phyloP scores from a whole-genome alignment of 2,888 invertebrate species.

The Rotaria sp. region DNA sequence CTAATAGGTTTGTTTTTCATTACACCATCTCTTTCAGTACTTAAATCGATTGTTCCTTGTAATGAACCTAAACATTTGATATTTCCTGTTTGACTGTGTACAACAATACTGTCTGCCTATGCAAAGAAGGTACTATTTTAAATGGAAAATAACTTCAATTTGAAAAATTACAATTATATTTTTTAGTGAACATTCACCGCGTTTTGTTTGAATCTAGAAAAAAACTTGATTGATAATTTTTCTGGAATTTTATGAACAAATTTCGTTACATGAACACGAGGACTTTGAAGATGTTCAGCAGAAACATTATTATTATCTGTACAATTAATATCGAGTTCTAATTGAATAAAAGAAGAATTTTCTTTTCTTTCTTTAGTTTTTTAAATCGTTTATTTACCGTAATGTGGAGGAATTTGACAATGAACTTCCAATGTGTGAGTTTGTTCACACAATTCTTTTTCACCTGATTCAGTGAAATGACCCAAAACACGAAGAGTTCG shows the following conservation, averaged over 20 bases:
- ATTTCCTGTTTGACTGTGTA: conserved; percentile 2
- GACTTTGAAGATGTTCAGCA: background rate
- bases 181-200: background rate
- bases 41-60: background rate
- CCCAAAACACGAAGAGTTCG: background rate
- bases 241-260: too few species aligned
- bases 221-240: too few species aligned
- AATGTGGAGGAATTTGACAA: background rate
- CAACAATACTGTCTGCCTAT: conserved; percentile 9
- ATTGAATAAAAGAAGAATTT: background rate
- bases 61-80: background rate
- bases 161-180: background rate
- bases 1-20: background rate
- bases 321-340: background rate
- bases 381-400: background rate
- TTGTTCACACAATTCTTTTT: background rate
- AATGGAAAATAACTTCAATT: too few species aligned
- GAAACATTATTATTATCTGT: conserved; percentile 5
- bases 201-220: background rate
- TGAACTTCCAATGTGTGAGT: background rate
- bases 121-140: too few species aligned
- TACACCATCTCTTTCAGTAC: conserved; percentile 12
- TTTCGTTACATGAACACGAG: background rate
- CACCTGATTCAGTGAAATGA: background rate
- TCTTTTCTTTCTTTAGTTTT: background rate